These are phyloP conservation scores for Scaeva pyrastri DNA, from an alignment of 2,888 invertebrate genomes.

Conservation along the genomic window DNA sequence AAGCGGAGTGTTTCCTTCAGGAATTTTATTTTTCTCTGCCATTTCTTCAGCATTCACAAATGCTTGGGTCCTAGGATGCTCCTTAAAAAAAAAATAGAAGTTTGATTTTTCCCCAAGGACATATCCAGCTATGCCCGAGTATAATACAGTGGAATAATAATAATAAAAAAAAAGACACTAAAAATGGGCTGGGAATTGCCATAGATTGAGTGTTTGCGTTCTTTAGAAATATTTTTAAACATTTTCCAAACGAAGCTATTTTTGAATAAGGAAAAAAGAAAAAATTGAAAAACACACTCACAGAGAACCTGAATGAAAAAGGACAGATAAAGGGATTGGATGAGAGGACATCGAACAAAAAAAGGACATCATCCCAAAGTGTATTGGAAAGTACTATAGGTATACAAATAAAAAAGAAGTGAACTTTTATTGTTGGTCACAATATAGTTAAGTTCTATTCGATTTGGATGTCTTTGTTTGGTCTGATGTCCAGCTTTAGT, in stretches of 20 bases:
- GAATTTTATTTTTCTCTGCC: slow-evolving; percentile 23
- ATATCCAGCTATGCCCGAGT: not conserved
- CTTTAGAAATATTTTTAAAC: slow-evolving; percentile 49
- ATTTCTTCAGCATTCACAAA: slow-evolving; percentile 24
- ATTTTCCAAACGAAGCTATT: slow-evolving; percentile 57
- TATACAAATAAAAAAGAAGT: slow-evolving; percentile 52
- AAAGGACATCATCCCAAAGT: slow-evolving; percentile 47
- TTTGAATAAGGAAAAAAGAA: slow-evolving; percentile 30
- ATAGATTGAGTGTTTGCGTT: slow-evolving; percentile 71
- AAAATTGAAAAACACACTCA: not conserved
- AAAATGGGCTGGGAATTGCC: slow-evolving; percentile 60
- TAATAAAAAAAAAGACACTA: slow-evolving; percentile 18
- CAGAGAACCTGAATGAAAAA: not conserved
- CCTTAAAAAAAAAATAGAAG: slow-evolving; percentile 46
- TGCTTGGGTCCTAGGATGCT: slow-evolving; percentile 55
- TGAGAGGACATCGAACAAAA: not conserved
- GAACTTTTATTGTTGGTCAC: slow-evolving; percentile 48
- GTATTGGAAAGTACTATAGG: slow-evolving; percentile 64
- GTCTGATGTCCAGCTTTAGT: slow-evolving; percentile 14
- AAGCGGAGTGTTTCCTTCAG: slow-evolving; percentile 42
- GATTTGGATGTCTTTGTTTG: slow-evolving; percentile 34
- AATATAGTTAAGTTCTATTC: slow-evolving; percentile 31
- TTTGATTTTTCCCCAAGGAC: slow-evolving; percentile 62
- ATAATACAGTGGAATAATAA: slow-evolving; percentile 26
- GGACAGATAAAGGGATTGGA: slow-evolving; percentile 8